phyloP scores from a whole-genome alignment of 2,797 vertebrate genomes.

The Psittacula derbiana region DNA sequence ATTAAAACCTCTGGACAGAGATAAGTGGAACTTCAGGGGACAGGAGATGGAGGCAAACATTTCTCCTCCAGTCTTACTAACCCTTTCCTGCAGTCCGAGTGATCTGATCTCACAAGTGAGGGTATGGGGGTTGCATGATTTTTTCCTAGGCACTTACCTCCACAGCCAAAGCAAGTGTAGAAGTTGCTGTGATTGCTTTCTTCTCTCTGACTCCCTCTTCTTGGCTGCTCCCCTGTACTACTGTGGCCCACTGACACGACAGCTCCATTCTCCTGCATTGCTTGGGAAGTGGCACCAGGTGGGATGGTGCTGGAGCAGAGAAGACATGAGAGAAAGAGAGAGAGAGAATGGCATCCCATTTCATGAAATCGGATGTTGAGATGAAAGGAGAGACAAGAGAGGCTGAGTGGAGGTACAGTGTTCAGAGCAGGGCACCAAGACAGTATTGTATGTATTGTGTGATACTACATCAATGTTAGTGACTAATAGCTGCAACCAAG shows the following conservation, averaged over 20 bases:
- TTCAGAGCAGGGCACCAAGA: neutral
- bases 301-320: neutral
- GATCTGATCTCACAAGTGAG: neutral
- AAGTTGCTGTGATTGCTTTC: neutral
- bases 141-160: neutral
- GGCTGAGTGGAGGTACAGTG: neutral
- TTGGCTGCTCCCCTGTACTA: neutral
- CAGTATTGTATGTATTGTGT: neutral
- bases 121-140: neutral
- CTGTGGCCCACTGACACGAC: neutral
- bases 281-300: neutral
- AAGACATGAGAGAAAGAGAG: neutral
- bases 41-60: neutral
- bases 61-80: neutral
- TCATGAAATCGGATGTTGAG: neutral
- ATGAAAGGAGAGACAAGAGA: neutral
- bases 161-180: neutral
- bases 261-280: neutral
- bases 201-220: neutral
- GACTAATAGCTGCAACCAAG: neutral
- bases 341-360: neutral
- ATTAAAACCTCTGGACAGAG: neutral
- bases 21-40: neutral
- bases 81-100: neutral
- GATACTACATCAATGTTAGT: neutral